phyloP scores from a whole-genome alignment of 1,140 invertebrate species.

The Melitaea cinxia region DNA sequence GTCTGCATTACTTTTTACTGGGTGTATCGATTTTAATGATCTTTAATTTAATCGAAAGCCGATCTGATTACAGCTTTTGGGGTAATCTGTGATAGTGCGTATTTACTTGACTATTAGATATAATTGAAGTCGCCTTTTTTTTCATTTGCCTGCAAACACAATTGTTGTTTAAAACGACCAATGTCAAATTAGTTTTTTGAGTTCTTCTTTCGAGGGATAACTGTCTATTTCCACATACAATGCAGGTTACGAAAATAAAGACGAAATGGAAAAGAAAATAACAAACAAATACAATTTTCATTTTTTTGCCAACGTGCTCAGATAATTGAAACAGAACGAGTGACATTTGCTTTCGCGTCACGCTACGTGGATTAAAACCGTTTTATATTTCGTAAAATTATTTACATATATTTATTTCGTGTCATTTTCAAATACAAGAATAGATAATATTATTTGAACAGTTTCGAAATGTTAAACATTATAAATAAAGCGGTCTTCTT shows the following conservation, averaged over 20 bases:
- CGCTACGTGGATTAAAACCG: conserved; percentile 53
- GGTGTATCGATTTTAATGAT: too few species aligned
- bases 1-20: too few species aligned
- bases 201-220: too few species aligned
- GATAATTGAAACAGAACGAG: conserved; percentile 69
- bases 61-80: too few species aligned
- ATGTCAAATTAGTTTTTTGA: neutral
- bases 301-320: conserved; percentile 37
- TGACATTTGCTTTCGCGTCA: conserved; percentile 63
- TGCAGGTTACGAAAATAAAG: conserved; percentile 25
- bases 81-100: too few species aligned
- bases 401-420: conserved; percentile 18
- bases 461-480: neutral
- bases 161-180: neutral
- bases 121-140: too few species aligned
- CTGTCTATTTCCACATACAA: neutral
- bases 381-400: conserved; percentile 29
- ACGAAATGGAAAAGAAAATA: conserved; percentile 32
- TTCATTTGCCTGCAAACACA: too few species aligned
- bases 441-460: neutral
- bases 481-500: too few species aligned
- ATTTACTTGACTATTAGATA: too few species aligned
- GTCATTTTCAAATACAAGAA: neutral
- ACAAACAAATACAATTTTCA: conserved; percentile 45
- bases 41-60: too few species aligned